Percentiles rank a stretch among this genome's conserved stretches.
phyloP scores from a whole-genome alignment of 2,888 invertebrate species.

The Nomada flava region DNA sequence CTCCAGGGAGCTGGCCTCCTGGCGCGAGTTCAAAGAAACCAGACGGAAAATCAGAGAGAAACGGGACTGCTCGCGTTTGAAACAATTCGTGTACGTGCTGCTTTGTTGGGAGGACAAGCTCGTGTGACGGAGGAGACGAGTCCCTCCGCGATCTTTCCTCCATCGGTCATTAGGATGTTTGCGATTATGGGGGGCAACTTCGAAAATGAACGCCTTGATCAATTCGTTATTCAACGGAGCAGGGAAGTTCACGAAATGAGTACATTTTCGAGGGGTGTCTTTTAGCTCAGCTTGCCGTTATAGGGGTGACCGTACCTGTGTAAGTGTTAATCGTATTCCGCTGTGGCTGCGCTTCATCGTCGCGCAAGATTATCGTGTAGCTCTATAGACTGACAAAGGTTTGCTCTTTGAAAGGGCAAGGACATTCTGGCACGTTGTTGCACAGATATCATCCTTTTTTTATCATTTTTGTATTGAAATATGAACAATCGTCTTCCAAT shows the following conservation, averaged over 20 bases:
- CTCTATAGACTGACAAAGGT: not conserved
- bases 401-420: too few species aligned
- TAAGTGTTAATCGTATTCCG: not conserved
- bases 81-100: slow-evolving; percentile 69
- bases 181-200: not conserved
- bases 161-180: too few species aligned
- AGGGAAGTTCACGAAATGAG: not conserved
- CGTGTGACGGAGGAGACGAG: not conserved
- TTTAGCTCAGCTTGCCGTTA: not conserved
- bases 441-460: not conserved
- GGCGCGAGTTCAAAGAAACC: slow-evolving; percentile 76
- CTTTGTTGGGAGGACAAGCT: slow-evolving; percentile 66
- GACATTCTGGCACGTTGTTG: not conserved
- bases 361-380: not conserved
- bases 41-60: slow-evolving; percentile 72
- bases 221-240: not conserved
- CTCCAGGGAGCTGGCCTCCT: slow-evolving; percentile 68
- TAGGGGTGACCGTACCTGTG: not conserved
- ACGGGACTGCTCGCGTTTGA: slow-evolving; percentile 65
- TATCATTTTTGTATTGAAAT: not conserved
- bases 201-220: not conserved
- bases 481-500: too few species aligned
- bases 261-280: not conserved
- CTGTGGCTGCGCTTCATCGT: not conserved
- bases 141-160: too few species aligned